Conservation (phyloP, 2,797 vertebrate genomes). For the Takifugu ocellatus region DNA sequence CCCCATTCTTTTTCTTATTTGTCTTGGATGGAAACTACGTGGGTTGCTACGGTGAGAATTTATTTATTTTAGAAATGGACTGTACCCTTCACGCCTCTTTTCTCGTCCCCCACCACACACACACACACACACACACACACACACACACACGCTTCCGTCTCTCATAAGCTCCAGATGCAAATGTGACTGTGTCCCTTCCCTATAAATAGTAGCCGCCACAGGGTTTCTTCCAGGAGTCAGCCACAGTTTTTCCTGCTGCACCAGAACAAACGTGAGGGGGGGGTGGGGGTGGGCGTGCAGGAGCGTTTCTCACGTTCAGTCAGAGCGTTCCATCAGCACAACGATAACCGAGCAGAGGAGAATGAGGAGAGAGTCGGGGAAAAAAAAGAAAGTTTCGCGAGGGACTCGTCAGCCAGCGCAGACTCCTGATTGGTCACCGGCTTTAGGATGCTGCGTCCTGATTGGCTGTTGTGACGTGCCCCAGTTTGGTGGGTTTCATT, state of each 20-base stretch:
- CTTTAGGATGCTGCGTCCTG: constrained; percentile 17
- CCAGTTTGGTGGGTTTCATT: constrained; percentile 55
- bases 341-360: constrained; percentile 52
- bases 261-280: constrained; percentile 64
- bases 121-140: no score
- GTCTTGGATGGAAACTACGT: constrained; percentile 53
- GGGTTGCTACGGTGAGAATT: constrained; percentile 41
- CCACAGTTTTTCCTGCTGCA: constrained; percentile 61
- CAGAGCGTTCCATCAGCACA: constrained; percentile 60
- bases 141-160: constrained; percentile 22
- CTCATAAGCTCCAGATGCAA: constrained; percentile 76
- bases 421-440: constrained; percentile 49
- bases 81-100: constrained; percentile 55
- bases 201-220: constrained; percentile 77
- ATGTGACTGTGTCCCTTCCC: constrained; percentile 69
- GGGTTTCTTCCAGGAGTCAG: constrained; percentile 71
- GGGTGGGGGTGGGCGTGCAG: constrained; percentile 38
- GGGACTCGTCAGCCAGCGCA: constrained; percentile 60
- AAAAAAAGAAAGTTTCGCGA: constrained; percentile 44
- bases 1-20: constrained; percentile 45
- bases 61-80: constrained; percentile 60
- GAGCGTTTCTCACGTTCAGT: constrained; percentile 45
- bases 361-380: constrained; percentile 13
- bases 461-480: constrained; percentile 57
- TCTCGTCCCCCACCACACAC: constrained; percentile 22